Evolutionary conservation across 1,140 invertebrate genomes (phyloP), one percentile per base, ranked within the genome.

Genomic region (Ectropis grisescens): DNA sequence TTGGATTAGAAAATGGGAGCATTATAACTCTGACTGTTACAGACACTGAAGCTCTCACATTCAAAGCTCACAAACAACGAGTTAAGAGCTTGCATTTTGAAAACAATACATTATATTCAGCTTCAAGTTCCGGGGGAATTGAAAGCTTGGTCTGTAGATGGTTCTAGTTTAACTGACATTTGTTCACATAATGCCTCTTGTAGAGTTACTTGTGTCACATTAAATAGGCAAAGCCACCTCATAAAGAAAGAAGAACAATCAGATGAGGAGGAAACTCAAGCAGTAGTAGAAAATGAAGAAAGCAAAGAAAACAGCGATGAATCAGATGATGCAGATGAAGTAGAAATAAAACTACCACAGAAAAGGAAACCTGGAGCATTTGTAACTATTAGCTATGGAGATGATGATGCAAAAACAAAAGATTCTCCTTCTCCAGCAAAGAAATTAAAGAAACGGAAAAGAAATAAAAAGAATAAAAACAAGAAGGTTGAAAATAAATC

Each of bases 61-160:
- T 85, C 14, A 39, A 76, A 27, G 90, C 85, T 0, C 91, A 94
- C 41, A 83, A 84, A 30, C 72, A 84, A 33, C 82, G 92, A 66
- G 85, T 94, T 0, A 92, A 92, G 72, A 86, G 85, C 62, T 75
- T 93, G 14, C 65, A 79, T 39, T 79, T 70, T 44, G 74, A 78
- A 44, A 76, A 78, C 43, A 55, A 82, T 27, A 82, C 83, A 22
- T 51, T 90, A 2, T 85, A 88, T 24, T 86, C 89, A 12, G 87
- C 85, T 11, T 90, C 90, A 1, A 94, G 91, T 79, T 85, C 88
- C 25, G n/a, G 93, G 93, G 0, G 87, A 90, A 64, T 85, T 95
- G 23, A 93, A 93, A 82, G 51, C 93, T 0, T 95, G 92, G 92
- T 82, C 68, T 10, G 53, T 79, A 5, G 61, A 83, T 16, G 66